A percentile compares a stretch with the other conserved stretches of the same genome.
Conservation (phyloP, 2,888 invertebrate species). For the Dastarcus helophoroides region DNA sequence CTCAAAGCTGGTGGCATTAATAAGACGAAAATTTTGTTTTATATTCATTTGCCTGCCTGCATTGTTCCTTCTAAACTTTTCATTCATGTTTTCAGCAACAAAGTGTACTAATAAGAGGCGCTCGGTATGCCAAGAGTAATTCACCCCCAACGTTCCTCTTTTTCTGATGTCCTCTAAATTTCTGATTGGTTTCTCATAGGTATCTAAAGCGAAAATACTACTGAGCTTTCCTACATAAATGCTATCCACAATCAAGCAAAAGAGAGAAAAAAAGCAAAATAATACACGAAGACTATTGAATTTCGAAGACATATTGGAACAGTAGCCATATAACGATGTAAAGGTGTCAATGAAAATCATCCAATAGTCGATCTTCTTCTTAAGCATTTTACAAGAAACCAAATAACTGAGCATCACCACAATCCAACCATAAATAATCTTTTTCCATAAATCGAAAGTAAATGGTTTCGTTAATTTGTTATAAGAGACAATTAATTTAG, state of each 20-base stretch:
- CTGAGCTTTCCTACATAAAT: constrained; percentile 1
- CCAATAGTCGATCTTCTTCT: neutral
- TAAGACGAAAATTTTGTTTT: too few species aligned
- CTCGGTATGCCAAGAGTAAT: neutral
- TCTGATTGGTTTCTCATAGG: neutral
- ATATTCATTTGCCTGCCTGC: too few species aligned
- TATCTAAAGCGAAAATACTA: neutral
- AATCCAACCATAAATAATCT: neutral
- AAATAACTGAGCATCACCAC: neutral
- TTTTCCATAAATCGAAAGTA: neutral
- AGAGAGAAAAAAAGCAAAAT: too few species aligned
- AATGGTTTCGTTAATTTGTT: neutral
- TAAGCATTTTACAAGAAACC: neutral
- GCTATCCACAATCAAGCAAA: neutral
- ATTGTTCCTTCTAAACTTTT: too few species aligned
- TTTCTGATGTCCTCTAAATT: neutral
- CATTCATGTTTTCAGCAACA: too few species aligned
- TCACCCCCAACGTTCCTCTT: neutral
- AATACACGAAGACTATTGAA: neutral
- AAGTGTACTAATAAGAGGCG: neutral
- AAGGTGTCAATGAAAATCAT: too few species aligned
- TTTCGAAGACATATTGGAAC: neutral
- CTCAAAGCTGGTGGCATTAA: too few species aligned
- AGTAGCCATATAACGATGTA: neutral
- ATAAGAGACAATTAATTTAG: neutral